Base-by-base conservation (phyloP, 2,113 vertebrate species). In the Climacteris rufus region DNA sequence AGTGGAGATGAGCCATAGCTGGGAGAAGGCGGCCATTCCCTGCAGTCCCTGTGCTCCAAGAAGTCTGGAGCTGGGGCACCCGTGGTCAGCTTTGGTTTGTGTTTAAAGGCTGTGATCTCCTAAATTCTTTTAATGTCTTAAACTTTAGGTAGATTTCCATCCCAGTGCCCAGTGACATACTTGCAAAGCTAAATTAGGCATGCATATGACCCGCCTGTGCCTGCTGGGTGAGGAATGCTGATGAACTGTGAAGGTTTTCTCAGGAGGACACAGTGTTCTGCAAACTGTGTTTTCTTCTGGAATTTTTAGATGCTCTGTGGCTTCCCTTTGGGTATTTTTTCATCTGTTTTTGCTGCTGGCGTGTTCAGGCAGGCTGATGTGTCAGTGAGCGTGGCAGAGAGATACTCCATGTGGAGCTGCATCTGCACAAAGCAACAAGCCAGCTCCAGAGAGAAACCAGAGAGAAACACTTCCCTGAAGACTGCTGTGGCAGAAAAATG, bases 11-110 rank as follows among this genome's bases (percentile, higher is more conserved):
- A 85, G 44, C 65, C 39, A 47, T 13, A 85, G 15, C 24, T 60
- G 52, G 33, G 12, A 57, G 50, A 40, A 47, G n/a, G 1, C 0
- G 2, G 5, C 14, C 15, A 10, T 10, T 35, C 10, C 28, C 22
- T 49, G 19, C 21, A 47, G 11, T 27, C 22, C 33, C 33, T 59
- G 9, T 54, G 44, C 37, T 17, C 16, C 15, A 27, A 19, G 56
- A 25, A 16, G 11, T 33, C 24, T 68, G 50, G 23, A 71, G 23
- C 45, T 80, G 45, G 12, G 23, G 5, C 39, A 44, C 5, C 33
- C 28, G 6, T 20, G 16, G 35, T 4, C 60, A 70, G 8, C 35
- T 87, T 77, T 53, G 11, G 4, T 39, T 79, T 56, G 0, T 3
- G 1, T 69, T 91, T 81, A 45, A 60, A 84, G 44, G 15, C 13